phyloP scores from a whole-genome alignment of 2,113 vertebrate genomes.

The Panthera uncia region DNA sequence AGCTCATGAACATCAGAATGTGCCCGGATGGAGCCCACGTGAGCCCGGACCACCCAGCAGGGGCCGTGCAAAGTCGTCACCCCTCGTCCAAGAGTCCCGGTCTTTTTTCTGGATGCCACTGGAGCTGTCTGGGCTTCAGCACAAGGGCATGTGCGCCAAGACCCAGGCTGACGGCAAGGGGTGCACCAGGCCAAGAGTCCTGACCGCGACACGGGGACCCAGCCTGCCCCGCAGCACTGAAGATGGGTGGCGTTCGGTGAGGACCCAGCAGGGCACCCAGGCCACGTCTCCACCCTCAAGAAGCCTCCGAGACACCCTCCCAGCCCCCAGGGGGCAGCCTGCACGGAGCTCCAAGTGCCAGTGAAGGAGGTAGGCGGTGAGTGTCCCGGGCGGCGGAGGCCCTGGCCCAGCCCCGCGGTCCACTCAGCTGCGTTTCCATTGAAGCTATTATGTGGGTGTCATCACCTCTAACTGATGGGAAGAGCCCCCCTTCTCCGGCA shows the following conservation, averaged over 20 bases:
- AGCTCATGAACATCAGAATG: fast-evolving
- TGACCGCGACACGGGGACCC: fast-evolving
- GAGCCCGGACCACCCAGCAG: no score
- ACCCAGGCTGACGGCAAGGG: not conserved
- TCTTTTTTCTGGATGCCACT: fast-evolving
- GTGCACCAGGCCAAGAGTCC: not conserved
- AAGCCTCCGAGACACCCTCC: not conserved
- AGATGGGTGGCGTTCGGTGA: fast-evolving
- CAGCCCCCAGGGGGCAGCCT: not conserved
- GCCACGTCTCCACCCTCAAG: not conserved
- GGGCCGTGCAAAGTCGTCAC: fast-evolving
- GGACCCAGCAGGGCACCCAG: not conserved
- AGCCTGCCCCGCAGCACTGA: not conserved
- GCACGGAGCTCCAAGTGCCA: not conserved
- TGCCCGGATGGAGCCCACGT: fast-evolving
- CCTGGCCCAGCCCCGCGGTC: not conserved
- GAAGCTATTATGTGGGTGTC: not conserved
- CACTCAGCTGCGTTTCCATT: not conserved
- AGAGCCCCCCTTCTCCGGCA: not conserved
- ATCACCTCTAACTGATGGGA: not conserved
- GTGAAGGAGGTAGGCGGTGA: fast-evolving
- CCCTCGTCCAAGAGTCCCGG: fast-evolving
- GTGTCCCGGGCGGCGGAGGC: not conserved
- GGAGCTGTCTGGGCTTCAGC: not conserved
- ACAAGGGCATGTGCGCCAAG: not conserved